Base-by-base conservation (phyloP, 1,140 invertebrate genomes). In the Drosophila dunni region DNA sequence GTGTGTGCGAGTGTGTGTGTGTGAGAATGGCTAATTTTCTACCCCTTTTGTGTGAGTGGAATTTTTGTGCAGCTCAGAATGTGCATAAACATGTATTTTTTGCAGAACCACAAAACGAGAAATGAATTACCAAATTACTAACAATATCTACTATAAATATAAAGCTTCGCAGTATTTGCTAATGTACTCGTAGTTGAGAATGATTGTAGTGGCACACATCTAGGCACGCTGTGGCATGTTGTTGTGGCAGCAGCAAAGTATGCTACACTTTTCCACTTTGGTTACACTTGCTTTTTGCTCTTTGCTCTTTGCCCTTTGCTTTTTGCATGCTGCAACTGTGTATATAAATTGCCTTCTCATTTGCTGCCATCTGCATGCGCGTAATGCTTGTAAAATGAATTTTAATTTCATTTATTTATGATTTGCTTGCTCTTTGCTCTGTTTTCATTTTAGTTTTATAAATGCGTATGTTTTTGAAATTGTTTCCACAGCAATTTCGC, bases 151-250 rank as follows among this genome's bases (percentile, higher is more conserved):
- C 24, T 29, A 70, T 60, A 84, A 71, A 88, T 83, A 88, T 91
- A 91, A 91, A 91, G 88, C 88, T 91, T 91, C 88, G 88, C 88
- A 91, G 88, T 91, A 91, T 91, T 88, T 88, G 83, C 83, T 88
- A 88, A 88, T 89, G 79, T 66, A 56, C 13, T 66, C 36, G 15
- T 85, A 85, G 81, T 79, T 88, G 78, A 73, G 83, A 68, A 86
- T 86, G 82, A 45, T 53, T 64, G 48, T 46, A 54, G 50, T 29
- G 45, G 50, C 40, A 57, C 20, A 57, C 53, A 60, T 29, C 33
- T 68, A 69, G 63, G 57, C 36, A 42, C 40, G 44, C 54, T 51
- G 51, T 61, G 58, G 66, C 72, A 78, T 71, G 76, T 63, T 76
- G 67, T 63, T 76, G 67, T 72, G 76, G 73, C 76, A 83, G 77